phyloP scores from a whole-genome alignment of 1,140 invertebrate species.

The Antheraea pernyi region DNA sequence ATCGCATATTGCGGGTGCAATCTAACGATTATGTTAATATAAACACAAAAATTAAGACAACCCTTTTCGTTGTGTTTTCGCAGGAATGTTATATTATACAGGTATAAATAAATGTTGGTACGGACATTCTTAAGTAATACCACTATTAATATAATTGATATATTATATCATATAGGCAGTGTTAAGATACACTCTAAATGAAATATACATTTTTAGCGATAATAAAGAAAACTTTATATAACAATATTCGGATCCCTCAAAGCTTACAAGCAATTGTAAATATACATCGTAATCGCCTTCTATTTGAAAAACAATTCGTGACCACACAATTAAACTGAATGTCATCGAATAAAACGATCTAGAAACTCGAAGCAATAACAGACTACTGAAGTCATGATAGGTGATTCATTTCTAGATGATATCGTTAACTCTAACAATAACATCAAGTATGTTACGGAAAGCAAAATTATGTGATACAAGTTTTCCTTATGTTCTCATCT shows the following conservation, averaged over 20 bases:
- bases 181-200: no score
- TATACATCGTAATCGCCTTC: background rate
- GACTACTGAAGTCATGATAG: conserved; percentile 7
- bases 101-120: no score
- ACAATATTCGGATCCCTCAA: background rate
- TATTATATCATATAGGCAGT: no score
- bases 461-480: background rate
- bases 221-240: no score
- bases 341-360: conserved; percentile 16
- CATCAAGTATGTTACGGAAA: conserved; percentile 5
- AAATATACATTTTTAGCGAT: no score
- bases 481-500: background rate
- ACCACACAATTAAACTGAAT: conserved; percentile 11
- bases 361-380: conserved; percentile 5
- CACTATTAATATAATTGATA: no score
- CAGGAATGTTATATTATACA: no score
- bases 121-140: no score
- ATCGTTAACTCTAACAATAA: conserved; percentile 1
- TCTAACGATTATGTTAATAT: no score
- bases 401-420: conserved; percentile 10
- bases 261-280: background rate
- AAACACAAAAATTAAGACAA: no score
- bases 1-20: no score
- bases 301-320: conserved; percentile 13
- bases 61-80: no score